Evolutionary conservation across 2,113 vertebrate genomes (phyloP).

Genomic region (Rostratula benghalensis): DNA sequence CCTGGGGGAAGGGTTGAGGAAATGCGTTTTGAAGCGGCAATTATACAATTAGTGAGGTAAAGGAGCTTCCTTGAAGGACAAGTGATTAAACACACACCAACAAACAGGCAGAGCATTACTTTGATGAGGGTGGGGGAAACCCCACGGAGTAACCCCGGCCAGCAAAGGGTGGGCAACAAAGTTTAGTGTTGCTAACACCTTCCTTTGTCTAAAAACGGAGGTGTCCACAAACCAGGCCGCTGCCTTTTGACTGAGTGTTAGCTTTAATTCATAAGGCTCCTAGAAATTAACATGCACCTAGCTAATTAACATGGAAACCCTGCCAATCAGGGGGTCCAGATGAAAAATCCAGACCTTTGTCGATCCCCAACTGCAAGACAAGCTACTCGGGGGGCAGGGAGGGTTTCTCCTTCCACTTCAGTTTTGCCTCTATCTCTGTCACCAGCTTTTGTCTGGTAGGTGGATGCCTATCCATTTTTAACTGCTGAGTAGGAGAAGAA

Average conservation of each 20-base stretch:
- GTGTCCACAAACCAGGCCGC: background rate
- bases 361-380: background rate
- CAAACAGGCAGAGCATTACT: background rate
- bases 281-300: background rate
- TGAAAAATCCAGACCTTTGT: background rate
- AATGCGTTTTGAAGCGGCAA: constrained; percentile 43
- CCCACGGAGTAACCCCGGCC: background rate
- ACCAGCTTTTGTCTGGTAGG: background rate
- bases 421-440: background rate
- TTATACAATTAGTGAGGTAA: constrained; percentile 50
- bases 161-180: background rate
- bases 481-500: constrained; percentile 4
- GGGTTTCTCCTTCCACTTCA: background rate
- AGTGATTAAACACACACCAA: constrained; percentile 9
- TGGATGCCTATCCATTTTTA: background rate
- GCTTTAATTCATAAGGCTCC: background rate
- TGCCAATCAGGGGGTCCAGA: background rate
- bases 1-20: background rate
- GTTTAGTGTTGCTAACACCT: background rate
- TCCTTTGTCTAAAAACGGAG: background rate
- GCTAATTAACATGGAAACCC: background rate
- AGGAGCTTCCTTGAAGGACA: constrained; percentile 28
- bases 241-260: background rate
- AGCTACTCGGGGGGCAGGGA: background rate
- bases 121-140: background rate